A percentile compares a stretch with the other conserved stretches of the same genome.
phyloP scores from a whole-genome alignment of 1,140 invertebrate genomes.

The Palaemon carinicauda region DNA sequence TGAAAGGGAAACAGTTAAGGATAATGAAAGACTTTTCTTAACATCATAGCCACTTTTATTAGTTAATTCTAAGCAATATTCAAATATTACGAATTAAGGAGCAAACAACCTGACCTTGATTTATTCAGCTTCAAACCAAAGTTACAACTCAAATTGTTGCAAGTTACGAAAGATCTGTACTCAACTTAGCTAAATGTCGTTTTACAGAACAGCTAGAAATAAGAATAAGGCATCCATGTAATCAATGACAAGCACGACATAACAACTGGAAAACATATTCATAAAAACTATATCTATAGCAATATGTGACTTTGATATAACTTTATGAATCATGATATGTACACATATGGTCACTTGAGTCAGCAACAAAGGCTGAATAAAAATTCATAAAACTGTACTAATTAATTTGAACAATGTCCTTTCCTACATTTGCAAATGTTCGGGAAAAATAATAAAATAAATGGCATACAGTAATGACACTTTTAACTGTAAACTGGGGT shows the following conservation, averaged over 20 bases:
- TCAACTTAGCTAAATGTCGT: not conserved
- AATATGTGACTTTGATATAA: conserved; percentile 31
- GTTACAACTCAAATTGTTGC: conserved; percentile 9
- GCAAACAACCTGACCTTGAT: conserved; percentile 36
- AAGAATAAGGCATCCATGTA: conserved; percentile 33
- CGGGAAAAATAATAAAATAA: conserved; percentile 2
- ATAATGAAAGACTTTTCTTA: not conserved
- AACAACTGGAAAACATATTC: conserved; percentile 34
- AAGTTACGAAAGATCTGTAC: not conserved
- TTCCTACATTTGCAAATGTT: not conserved
- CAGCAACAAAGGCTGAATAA: conserved; percentile 15
- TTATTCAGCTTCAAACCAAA: conserved; percentile 32
- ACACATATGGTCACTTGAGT: conserved; percentile 44
- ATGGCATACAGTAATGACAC: conserved; percentile 17
- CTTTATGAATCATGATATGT: conserved; percentile 38
- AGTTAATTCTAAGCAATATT: conserved; percentile 33
- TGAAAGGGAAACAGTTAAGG: too few relatives aligned
- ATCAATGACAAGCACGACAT: conserved; percentile 18
- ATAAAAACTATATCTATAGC: conserved; percentile 36
- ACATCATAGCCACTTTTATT: conserved; percentile 37
- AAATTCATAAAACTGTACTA: conserved; percentile 12
- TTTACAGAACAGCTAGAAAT: not conserved
- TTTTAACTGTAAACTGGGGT: conserved; percentile 2
- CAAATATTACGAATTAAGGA: conserved; percentile 39
- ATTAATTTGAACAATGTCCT: not conserved